Evolutionary conservation across 2,888 invertebrate genomes (phyloP).

Genomic region (Yponomeuta sedellus): DNA sequence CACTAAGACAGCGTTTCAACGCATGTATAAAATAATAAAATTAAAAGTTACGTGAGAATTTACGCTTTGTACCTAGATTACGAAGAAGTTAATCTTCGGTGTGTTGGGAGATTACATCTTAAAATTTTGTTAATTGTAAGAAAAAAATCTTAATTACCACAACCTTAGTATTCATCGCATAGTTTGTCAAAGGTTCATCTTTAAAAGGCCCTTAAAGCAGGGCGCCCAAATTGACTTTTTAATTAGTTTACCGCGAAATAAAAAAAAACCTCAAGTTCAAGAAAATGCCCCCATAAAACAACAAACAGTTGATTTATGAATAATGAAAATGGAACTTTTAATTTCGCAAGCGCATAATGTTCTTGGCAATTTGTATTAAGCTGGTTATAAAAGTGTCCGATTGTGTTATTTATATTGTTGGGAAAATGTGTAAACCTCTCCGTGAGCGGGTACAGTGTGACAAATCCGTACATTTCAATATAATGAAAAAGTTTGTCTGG

Average conservation of each 20-base stretch:
- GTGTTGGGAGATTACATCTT: no score
- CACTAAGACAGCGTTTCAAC: no score
- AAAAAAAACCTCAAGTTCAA: not conserved
- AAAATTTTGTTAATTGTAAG: no score
- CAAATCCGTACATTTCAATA: not conserved
- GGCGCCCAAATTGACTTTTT: not conserved
- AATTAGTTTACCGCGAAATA: not conserved
- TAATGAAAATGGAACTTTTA: slow-evolving; percentile 58
- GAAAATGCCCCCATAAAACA: not conserved
- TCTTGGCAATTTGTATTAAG: slow-evolving; percentile 49
- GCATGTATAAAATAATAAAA: no score
- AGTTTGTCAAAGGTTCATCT: no score
- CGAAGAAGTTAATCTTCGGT: no score
- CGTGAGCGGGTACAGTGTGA: not conserved
- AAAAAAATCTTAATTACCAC: no score
- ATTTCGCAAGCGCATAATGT: slow-evolving; percentile 49
- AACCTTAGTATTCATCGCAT: no score
- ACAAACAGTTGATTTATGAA: slow-evolving; percentile 48
- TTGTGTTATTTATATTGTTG: slow-evolving; percentile 42
- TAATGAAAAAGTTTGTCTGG: no score
- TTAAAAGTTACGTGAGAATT: no score
- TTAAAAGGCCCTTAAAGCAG: no score
- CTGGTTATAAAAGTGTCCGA: slow-evolving; percentile 50
- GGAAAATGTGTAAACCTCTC: not conserved
- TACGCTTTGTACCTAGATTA: no score